phyloP scores from a whole-genome alignment of 2,888 invertebrate species.

The Clistopyga incitator region DNA sequence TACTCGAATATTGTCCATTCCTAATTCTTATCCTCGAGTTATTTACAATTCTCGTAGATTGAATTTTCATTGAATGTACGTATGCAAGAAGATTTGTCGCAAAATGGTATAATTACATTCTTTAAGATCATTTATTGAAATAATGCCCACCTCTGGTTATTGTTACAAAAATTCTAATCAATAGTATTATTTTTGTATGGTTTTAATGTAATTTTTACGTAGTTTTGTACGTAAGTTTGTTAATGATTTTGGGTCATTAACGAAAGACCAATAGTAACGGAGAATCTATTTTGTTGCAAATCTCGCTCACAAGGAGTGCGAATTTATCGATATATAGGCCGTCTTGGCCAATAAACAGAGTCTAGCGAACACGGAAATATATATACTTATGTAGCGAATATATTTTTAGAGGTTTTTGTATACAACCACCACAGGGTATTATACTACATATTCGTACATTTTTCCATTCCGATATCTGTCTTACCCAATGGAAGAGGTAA shows the following conservation, averaged over 20 bases:
- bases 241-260: neutral
- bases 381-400: neutral
- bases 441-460: too few relatives aligned
- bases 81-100: neutral
- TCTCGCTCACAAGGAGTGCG: neutral
- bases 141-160: neutral
- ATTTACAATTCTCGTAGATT: neutral
- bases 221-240: neutral
- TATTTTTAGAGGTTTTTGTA: neutral
- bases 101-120: neutral
- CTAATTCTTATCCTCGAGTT: too few relatives aligned
- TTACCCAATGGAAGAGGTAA: too few relatives aligned
- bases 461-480: too few relatives aligned
- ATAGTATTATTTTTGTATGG: constrained; percentile 4
- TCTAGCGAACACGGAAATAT: neutral
- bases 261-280: neutral
- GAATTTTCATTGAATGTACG: neutral
- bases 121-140: neutral
- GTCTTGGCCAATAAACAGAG: neutral
- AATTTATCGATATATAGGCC: neutral
- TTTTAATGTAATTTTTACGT: neutral
- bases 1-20: too few relatives aligned
- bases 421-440: too few relatives aligned
- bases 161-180: constrained; percentile 7
- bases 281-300: neutral